Evolutionary conservation across 2,797 vertebrate genomes (phyloP).

Genomic region (Notolepis coatsorum): DNA sequence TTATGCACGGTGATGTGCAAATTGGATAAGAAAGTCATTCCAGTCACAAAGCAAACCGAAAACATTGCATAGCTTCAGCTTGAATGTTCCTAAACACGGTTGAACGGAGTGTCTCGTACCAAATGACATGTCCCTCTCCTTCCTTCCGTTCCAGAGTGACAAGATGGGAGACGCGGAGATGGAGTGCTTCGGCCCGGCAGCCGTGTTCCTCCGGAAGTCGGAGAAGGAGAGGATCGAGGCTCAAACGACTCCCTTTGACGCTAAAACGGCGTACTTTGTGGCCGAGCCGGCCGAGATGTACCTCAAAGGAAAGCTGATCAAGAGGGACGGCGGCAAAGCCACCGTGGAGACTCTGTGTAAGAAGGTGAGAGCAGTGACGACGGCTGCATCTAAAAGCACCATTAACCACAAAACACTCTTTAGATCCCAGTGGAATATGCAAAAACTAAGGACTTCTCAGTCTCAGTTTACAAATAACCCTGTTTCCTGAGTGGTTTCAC

Average conservation of each 20-base stretch:
- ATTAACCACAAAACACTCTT: not conserved
- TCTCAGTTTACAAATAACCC: not conserved
- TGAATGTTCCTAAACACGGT: too few relatives aligned
- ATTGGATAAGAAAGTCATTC: too few relatives aligned
- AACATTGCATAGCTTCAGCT: too few relatives aligned
- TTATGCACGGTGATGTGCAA: too few relatives aligned
- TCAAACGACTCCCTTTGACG: conserved; percentile 90
- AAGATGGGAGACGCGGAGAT: conserved; percentile 88
- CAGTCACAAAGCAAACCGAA: too few relatives aligned
- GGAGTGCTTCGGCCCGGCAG: conserved; percentile 84
- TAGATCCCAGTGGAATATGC: not conserved
- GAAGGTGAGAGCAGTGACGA: conserved; percentile 76
- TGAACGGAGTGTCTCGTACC: too few relatives aligned
- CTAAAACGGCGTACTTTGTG: conserved; percentile 86
- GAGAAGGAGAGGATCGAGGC: conserved; percentile 89
- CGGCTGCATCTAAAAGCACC: not conserved
- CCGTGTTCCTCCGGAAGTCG: conserved; percentile 87
- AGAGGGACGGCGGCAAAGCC: conserved; percentile 86
- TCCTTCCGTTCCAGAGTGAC: conserved; percentile 56
- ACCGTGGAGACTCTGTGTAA: conserved; percentile 85
- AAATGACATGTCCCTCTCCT: too few relatives aligned
- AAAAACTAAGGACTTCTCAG: not conserved
- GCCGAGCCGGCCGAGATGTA: conserved; percentile 84
- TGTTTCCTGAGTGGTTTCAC: not conserved
- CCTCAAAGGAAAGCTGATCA: conserved; percentile 84